These are phyloP conservation scores for Nephotettix cincticeps DNA, from an alignment of 1,140 invertebrate genomes.

Conservation along the genomic window DNA sequence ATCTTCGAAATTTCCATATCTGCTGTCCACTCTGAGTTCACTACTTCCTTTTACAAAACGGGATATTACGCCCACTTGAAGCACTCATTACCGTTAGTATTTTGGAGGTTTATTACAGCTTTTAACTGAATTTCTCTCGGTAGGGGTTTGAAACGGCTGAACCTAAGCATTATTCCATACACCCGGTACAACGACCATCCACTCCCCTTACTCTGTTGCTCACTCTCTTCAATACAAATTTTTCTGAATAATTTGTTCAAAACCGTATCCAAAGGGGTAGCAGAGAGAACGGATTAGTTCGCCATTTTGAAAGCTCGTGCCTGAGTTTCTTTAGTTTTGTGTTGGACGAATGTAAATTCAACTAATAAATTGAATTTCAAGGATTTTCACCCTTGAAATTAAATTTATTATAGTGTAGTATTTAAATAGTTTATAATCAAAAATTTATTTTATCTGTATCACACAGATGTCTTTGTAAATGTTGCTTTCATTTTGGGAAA, in stretches of 20 bases:
- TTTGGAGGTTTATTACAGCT: constrained; percentile 2
- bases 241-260: neutral
- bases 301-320: neutral
- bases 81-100: neutral
- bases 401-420: too few relatives aligned
- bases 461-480: neutral
- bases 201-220: neutral
- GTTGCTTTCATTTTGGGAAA: neutral
- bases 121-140: neutral
- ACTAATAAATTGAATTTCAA: neutral
- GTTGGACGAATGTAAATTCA: neutral
- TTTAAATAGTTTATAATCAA: neutral
- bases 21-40: neutral
- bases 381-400: too few relatives aligned
- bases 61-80: constrained; percentile 6
- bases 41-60: neutral
- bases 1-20: neutral
- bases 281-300: too few relatives aligned
- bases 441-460: neutral
- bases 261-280: neutral
- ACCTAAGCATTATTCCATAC: neutral
- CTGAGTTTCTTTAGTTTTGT: neutral
- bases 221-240: neutral
- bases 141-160: neutral
- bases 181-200: neutral